phyloP scores from a whole-genome alignment of 2,113 vertebrate genomes.

The Stictonetta naevosa region DNA sequence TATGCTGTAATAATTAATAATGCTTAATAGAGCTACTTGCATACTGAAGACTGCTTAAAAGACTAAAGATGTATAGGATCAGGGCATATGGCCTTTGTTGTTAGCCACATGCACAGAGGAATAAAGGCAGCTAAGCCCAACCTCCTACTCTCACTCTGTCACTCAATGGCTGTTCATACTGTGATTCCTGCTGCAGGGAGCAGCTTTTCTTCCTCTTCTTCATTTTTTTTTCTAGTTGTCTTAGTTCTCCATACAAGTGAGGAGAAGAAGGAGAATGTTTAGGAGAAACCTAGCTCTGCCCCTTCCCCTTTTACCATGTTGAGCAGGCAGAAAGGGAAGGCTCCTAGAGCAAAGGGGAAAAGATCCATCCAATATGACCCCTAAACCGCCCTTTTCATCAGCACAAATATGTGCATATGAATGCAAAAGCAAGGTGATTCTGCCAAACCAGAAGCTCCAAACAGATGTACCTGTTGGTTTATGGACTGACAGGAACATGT shows the following conservation, averaged over 20 bases:
- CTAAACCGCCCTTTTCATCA: background rate
- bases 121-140: slow-evolving; percentile 35
- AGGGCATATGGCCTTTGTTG: slow-evolving; percentile 55
- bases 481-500: background rate
- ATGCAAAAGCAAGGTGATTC: background rate
- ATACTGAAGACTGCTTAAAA: slow-evolving; percentile 20
- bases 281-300: background rate
- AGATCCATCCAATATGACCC: too few species aligned
- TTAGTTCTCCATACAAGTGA: background rate
- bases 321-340: background rate
- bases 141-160: slow-evolving; percentile 42
- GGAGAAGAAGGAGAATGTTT: background rate
- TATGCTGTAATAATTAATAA: slow-evolving; percentile 35
- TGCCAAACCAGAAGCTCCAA: background rate
- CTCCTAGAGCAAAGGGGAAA: background rate
- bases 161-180: slow-evolving; percentile 26
- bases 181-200: slow-evolving; percentile 18
- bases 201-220: background rate
- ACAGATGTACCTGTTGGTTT: fast-evolving
- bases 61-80: slow-evolving; percentile 29
- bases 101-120: background rate
- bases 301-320: background rate
- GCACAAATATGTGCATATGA: background rate
- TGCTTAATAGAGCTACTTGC: slow-evolving; percentile 17
- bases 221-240: background rate